A percentile compares a stretch with the other conserved stretches of the same genome.
phyloP scores from a whole-genome alignment of 2,888 invertebrate genomes.

The Tupiocoris notatus region DNA sequence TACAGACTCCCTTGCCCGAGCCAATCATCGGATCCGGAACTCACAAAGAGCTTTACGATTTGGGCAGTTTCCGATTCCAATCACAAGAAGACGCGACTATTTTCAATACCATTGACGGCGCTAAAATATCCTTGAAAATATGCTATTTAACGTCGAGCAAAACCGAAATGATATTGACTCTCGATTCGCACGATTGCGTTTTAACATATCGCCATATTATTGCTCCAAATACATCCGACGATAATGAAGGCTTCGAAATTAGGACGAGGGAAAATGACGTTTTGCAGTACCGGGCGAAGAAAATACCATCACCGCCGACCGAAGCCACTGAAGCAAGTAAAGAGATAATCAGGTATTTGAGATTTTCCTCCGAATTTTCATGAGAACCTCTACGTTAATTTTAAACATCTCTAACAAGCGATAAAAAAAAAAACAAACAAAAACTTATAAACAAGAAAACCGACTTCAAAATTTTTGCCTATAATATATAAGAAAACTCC shows the following conservation, averaged over 20 bases:
- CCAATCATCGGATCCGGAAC: neutral
- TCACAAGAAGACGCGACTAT: conserved; percentile 1
- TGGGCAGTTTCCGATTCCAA: neutral
- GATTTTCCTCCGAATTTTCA: no score
- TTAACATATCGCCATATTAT: neutral
- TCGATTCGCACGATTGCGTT: neutral
- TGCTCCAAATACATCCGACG: neutral
- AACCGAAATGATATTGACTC: neutral
- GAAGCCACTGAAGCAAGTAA: no score
- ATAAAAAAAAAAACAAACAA: no score
- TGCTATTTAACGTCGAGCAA: conserved; percentile 1
- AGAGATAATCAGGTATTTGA: no score
- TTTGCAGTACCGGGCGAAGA: conserved; percentile 5
- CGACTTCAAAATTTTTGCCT: no score
- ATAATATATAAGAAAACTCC: no score
- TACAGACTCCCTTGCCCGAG: neutral
- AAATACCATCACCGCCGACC: no score
- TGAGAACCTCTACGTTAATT: no score
- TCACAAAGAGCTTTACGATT: conserved; percentile 3
- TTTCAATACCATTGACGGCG: conserved; percentile 17
- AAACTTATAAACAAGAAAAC: no score
- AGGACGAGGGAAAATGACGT: conserved; percentile 7
- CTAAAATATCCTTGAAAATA: conserved; percentile 7
- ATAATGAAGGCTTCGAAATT: conserved; percentile 7
- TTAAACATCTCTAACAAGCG: no score